Evolutionary conservation across 2,797 vertebrate species (phyloP), one percentile per base, ranked within the genome.

Genomic region (Tragopan temminckii): DNA sequence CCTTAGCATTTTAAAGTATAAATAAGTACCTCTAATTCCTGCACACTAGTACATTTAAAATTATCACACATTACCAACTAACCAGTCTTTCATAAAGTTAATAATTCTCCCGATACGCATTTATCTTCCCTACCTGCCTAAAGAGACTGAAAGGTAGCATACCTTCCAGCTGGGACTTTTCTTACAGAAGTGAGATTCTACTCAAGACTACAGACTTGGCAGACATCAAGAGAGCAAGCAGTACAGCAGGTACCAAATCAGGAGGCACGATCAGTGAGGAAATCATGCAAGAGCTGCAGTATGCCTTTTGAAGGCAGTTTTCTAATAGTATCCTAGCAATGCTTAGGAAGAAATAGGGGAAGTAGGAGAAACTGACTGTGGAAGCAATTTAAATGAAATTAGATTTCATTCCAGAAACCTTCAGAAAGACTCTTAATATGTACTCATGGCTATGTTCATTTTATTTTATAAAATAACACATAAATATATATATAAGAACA

Each of bases 231-330:
- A 93, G 97, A 96, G 97, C 94, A 95, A 97, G 89, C 94, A 93
- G 95, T 64, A 94, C 15, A 97, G 96, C 97, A 96, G 98, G 95
- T 97, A 97, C 97, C 93, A 94, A 98, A 97, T 75, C 95, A 97
- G 95, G 97, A 97, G 97, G 90, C 96, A 97, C 94, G 95, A 96
- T 86, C 97, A 29, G 18, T 96, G 97, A 98, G 93, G 94, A 97
- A 98, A 97, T 85, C 93, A 94, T 76, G 96, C 94, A 71, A 97
- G 93, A 96, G 92, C 88, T 27, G 96, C 83, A 91, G 48, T 7
- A 72, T 83, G 90, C 59, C 85, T 48, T 88, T 88, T 93, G 97
- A 96, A 95, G 61, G 92, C 91, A 88, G 81, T 86, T 92, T 96
- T 97, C 96, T 36, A 80, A 96, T 93, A 85, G 89, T 68, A 95